phyloP scores from a whole-genome alignment of 2,797 vertebrate species.

The Anas capensis region DNA sequence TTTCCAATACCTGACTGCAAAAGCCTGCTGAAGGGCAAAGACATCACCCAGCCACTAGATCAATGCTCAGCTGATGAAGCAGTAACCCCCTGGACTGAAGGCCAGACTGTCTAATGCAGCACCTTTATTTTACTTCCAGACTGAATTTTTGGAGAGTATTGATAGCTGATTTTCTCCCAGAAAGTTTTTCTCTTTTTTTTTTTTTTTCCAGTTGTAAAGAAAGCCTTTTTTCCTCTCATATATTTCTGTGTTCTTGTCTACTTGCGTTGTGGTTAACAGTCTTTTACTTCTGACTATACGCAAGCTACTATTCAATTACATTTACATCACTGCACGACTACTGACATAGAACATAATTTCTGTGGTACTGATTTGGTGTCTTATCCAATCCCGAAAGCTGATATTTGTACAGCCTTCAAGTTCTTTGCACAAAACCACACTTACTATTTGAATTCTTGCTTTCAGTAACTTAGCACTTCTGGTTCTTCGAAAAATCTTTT shows the following conservation, averaged over 20 bases:
- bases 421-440: rapidly evolving
- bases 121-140: not conserved
- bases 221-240: not conserved
- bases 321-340: not conserved
- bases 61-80: not conserved
- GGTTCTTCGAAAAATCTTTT: not conserved
- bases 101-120: not conserved
- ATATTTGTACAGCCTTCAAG: not conserved
- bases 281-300: not conserved
- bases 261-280: not conserved
- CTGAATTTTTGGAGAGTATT: not conserved
- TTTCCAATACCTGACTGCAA: not conserved
- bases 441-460: not conserved
- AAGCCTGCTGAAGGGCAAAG: not conserved
- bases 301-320: not conserved
- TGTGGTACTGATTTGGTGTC: not conserved
- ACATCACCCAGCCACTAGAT: not conserved
- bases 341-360: not conserved
- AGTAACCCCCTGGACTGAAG: not conserved
- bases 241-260: not conserved
- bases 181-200: not conserved
- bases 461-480: not conserved
- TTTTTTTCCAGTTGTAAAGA: not conserved
- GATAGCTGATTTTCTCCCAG: not conserved
- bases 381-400: not conserved